Evolutionary conservation across 2,797 vertebrate genomes (phyloP), one percentile per base, ranked within the genome.

Genomic region (Florisuga fusca): DNA sequence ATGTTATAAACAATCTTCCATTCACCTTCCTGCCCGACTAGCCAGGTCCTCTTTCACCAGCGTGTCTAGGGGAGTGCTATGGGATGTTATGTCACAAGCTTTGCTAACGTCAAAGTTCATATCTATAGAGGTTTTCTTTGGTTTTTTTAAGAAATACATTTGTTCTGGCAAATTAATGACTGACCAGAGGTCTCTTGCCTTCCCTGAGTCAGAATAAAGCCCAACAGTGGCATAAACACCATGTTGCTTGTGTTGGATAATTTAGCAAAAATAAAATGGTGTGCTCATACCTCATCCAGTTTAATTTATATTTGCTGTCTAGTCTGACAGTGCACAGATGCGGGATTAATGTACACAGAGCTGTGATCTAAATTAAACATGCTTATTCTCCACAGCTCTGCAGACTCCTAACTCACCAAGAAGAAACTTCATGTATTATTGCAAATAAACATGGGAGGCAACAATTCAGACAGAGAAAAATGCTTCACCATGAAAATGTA

Each of bases 221-320:
- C 57, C 38, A 84, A 63, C 62, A 43, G 67, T 63, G 54, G 46
- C 25, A 66, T 26, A 77, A 73, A 93, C 27, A 79, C n/a, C 38
- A 48, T 50, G 77, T 50, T 87, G 67, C 55, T 59, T 63, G 55
- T 53, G 33, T 58, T 74, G 72, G 77, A 58, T 78, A 74, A 78
- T 87, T 87, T 59, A 90, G 83, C 50, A 78, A 68, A 90, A 87
- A 74, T 74, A 78, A 36, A 67, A 73, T 53, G 54, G 72, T 58
- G 45, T 73, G 50, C 55, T 83, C 72, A 68, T 73, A 54, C 87
- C 55, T 86, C 62, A 68, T 59, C 51, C 66, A 74, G 91, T 68
- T 93, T 87, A 90, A 90, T 90, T 90, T 90, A 87, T 78, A 83
- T 78, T 68, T 63, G 55, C 68, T 93, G 87, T 69, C 87, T 78